Evolutionary conservation across 2,888 invertebrate genomes (phyloP).

Genomic region (Prenolepis imparis): DNA sequence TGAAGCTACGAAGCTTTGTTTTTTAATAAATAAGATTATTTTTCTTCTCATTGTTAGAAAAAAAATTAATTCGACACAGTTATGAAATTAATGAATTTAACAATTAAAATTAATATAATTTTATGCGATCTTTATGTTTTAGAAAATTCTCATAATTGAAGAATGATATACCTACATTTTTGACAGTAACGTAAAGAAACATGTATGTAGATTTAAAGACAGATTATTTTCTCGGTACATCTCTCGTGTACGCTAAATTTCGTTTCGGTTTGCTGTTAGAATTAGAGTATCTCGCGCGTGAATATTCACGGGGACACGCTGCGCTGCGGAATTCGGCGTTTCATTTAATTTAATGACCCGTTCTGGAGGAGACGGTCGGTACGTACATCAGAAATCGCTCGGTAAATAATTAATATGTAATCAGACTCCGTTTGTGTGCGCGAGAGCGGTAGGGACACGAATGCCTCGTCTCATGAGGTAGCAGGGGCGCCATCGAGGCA

Average conservation of each 20-base stretch:
- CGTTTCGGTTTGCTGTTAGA: constrained; percentile 39
- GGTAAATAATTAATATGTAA: constrained; percentile 85
- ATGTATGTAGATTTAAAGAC: not conserved
- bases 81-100: not conserved
- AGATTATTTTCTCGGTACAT: not conserved
- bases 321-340: constrained; percentile 73
- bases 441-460: constrained; percentile 73
- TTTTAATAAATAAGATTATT: not conserved
- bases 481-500: constrained; percentile 80
- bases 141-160: not conserved
- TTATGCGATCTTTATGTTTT: not conserved
- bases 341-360: constrained; percentile 81
- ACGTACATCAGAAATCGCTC: constrained; percentile 79
- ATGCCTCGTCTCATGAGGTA: constrained; percentile 68
- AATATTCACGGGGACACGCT: constrained; percentile 49
- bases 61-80: not conserved
- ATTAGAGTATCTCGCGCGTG: constrained; percentile 48
- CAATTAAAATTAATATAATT: not conserved
- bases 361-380: constrained; percentile 69
- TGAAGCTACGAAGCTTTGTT: not conserved
- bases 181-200: not conserved
- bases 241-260: constrained; percentile 19
- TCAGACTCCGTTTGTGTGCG: constrained; percentile 81
- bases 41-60: not conserved
- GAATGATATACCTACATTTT: not conserved